Conservation (phyloP, 2,888 invertebrate genomes). For the Tipula helvola region DNA sequence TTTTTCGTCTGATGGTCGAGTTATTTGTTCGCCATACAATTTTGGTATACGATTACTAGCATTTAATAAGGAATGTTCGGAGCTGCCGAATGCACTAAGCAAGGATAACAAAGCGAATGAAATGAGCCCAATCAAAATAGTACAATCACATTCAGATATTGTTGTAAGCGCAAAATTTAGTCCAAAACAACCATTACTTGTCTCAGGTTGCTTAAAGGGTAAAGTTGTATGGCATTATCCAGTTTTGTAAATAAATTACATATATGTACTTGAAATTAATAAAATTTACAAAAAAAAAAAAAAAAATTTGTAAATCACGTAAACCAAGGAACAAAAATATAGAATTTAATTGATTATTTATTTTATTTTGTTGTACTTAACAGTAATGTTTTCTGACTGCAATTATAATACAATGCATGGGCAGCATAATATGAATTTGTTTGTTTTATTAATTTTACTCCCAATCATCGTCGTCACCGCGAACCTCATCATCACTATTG, state of each 20-base stretch:
- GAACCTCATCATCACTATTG: background rate
- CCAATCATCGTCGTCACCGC: background rate
- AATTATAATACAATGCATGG: background rate
- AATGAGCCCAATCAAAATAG: constrained; percentile 53
- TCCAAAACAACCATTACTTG: constrained; percentile 72
- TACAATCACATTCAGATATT: constrained; percentile 61
- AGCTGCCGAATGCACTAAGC: constrained; percentile 54
- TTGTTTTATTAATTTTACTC: background rate
- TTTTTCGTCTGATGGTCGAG: constrained; percentile 79
- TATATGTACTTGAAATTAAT: background rate
- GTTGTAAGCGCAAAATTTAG: constrained; percentile 86
- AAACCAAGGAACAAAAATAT: background rate
- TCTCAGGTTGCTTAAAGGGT: constrained; percentile 82
- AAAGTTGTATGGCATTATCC: constrained; percentile 87
- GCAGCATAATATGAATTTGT: background rate
- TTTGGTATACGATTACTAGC: constrained; percentile 75
- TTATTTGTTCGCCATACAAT: constrained; percentile 83
- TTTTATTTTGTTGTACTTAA: background rate
- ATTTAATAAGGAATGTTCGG: constrained; percentile 63
- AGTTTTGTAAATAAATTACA: constrained; percentile 22
- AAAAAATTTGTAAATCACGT: background rate
- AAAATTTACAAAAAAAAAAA: background rate
- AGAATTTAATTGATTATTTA: background rate
- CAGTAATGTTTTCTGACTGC: background rate
- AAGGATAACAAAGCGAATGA: constrained; percentile 37